Base-by-base conservation (phyloP, 2,888 invertebrate genomes). In the Mythimna loreyi region DNA sequence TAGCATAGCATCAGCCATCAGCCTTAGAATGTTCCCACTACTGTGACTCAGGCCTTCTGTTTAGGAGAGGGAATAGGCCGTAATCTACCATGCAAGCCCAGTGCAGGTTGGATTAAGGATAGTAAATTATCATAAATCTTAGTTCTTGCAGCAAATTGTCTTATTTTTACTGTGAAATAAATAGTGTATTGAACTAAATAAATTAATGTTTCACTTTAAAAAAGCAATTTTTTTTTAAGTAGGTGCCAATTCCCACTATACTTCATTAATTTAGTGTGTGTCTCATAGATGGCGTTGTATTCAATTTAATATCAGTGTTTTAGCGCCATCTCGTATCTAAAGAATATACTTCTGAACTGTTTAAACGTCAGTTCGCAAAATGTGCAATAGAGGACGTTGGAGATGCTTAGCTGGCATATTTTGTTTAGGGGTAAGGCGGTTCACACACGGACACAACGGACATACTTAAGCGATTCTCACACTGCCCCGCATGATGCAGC, bases 261-360 rank as follows among this genome's bases (percentile, higher is more conserved):
- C 3, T 16, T 30, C 7, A 23, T 36, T 21, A 11, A 11, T 55
- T 66, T 21, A 19, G 1, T 19, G 3, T 11, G 2, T 28, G 25
- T 28, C 3, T 8, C 5, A 30, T 0, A 70, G n/a, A 43, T 13
- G 33, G 43, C 19, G 25, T 13, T 53, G 11, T 61, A n/a, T n/a
- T 33, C 19, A 6, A 13, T 43, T 8, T 1, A 23, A 23, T 19
- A 33, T 19, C 13, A 1, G 13, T 4, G 28, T 3, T 28, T 23
- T 8, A 40, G 25, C 58, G 49, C 75, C 71, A 76, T 75, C 75
- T 75, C 28, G 40, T 66, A 23, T 33, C 13, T 6, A 40, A 11
- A n/a, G 7, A 3, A 5, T 7, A 0, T 19, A 55, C 16, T 61
- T 55, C 16, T 13, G n/a, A n/a, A 50, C 1, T 25, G 9, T 21